Evolutionary conservation across 2,888 invertebrate species (phyloP).

Genomic region (Chrysolina haemoptera): DNA sequence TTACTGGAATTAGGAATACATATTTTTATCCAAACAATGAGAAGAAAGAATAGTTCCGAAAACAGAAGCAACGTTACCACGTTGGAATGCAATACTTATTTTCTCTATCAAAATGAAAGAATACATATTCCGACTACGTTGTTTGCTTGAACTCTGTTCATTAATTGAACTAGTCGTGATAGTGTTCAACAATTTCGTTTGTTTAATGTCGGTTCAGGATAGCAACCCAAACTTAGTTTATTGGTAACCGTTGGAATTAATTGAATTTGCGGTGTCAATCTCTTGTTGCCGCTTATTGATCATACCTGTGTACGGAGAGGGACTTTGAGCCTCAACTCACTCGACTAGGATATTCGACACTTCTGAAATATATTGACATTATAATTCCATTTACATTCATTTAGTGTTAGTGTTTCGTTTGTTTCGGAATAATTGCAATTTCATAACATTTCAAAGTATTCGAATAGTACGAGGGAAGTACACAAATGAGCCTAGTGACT

Average conservation of each 20-base stretch:
- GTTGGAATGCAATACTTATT: too few relatives aligned
- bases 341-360: background rate
- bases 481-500: too few relatives aligned
- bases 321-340: background rate
- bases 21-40: too few relatives aligned
- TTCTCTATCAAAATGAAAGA: too few relatives aligned
- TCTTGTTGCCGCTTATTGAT: constrained; percentile 6
- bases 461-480: too few relatives aligned
- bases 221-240: constrained; percentile 2
- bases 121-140: too few relatives aligned
- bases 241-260: constrained; percentile 8
- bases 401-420: too few relatives aligned
- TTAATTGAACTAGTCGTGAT: constrained; percentile 1
- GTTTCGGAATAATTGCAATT: too few relatives aligned
- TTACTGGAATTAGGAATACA: too few relatives aligned
- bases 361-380: background rate
- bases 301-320: background rate
- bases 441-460: too few relatives aligned
- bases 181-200: constrained; percentile 7
- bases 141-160: background rate
- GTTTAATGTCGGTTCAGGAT: background rate
- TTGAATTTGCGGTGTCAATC: constrained; percentile 14
- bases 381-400: background rate
- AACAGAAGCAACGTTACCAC: too few relatives aligned
- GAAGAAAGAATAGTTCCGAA: too few relatives aligned